Conservation (phyloP, 2,797 vertebrate genomes). For the Rousettus madagascariensis region DNA sequence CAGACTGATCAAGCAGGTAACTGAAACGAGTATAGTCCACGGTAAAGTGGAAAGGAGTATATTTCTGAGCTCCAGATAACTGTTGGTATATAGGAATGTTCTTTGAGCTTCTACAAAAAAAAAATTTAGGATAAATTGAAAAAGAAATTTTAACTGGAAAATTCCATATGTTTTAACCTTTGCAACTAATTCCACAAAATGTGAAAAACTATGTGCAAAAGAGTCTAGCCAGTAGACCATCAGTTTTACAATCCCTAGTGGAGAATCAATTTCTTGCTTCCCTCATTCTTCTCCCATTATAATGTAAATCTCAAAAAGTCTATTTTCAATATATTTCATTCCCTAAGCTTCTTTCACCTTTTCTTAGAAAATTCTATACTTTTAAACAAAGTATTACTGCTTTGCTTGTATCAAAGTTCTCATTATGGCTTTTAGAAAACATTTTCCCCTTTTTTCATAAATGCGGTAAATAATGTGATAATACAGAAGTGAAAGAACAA, state of each 20-base stretch:
- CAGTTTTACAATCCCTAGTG: background rate
- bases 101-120: background rate
- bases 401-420: background rate
- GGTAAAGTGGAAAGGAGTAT: no score
- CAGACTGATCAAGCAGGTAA: background rate
- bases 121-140: background rate
- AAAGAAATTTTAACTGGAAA: constrained; percentile 1
- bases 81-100: background rate
- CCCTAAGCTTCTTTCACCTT: background rate
- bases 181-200: background rate
- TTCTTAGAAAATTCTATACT: background rate
- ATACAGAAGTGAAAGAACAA: constrained; percentile 78
- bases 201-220: background rate
- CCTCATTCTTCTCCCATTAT: background rate
- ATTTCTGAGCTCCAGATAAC: background rate
- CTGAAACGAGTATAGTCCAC: accelerated
- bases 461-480: constrained; percentile 55
- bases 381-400: background rate
- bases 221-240: background rate
- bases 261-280: background rate
- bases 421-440: background rate
- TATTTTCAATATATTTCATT: background rate
- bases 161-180: constrained; percentile 6
- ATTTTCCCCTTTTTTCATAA: constrained; percentile 23
- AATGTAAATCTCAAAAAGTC: background rate